These are phyloP conservation scores for Melanocharis versteri DNA, from an alignment of 2,113 vertebrate genomes.

Conservation along the genomic window DNA sequence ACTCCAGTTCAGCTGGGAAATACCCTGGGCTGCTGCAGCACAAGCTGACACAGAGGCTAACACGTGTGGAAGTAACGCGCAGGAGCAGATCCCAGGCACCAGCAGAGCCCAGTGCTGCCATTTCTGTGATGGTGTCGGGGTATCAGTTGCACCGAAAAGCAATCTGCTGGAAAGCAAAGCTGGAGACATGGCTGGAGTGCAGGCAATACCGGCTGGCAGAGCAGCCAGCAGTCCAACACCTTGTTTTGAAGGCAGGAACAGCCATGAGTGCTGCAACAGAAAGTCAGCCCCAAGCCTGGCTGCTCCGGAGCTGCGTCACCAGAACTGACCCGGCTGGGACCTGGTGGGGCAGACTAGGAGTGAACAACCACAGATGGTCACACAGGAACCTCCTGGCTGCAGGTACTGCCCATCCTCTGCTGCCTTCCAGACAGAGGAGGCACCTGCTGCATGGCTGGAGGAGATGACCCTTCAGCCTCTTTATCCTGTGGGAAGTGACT, in stretches of 20 bases:
- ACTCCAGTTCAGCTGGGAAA: not conserved
- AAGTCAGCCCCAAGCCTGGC: not conserved
- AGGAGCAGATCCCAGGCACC: not conserved
- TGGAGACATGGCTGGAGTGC: accelerated
- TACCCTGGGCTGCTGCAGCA: not conserved
- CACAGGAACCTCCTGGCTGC: not conserved
- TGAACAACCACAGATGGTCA: not conserved
- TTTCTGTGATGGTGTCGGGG: not conserved
- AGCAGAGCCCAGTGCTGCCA: accelerated
- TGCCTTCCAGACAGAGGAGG: not conserved
- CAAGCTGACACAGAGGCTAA: not conserved
- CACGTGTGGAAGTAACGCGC: accelerated
- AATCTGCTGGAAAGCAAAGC: not conserved
- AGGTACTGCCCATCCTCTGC: not conserved
- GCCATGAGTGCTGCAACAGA: not conserved
- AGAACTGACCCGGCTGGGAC: not conserved
- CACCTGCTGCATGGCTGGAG: not conserved
- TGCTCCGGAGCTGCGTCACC: not conserved
- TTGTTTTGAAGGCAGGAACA: not conserved
- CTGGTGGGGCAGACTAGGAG: not conserved
- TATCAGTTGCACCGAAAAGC: not conserved
- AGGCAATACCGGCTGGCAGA: not conserved
- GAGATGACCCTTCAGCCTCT: not conserved
- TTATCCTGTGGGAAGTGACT: not conserved
- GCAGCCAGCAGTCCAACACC: not conserved